A percentile compares a stretch with the other conserved stretches of the same genome.
These are phyloP conservation scores for Lynx canadensis DNA, from an alignment of 2,113 vertebrate genomes.

Conservation along the genomic window DNA sequence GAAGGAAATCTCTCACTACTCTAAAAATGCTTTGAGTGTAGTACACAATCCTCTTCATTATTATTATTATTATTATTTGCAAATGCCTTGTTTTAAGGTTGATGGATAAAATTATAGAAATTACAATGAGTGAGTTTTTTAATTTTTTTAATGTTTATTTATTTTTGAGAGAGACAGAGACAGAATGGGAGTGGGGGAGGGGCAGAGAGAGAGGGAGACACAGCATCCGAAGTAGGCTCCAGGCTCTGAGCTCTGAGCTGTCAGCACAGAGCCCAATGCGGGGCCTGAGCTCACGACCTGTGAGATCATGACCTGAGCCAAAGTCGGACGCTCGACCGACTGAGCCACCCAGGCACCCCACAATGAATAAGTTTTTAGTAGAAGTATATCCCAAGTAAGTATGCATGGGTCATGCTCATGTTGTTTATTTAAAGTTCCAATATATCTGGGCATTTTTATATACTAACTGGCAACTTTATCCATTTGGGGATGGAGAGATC, in stretches of 20 bases:
- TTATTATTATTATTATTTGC: neutral
- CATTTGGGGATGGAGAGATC: neutral
- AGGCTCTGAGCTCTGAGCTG: too few species aligned
- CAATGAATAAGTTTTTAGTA: neutral
- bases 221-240: too few species aligned
- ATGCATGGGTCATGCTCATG: neutral
- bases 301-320: too few species aligned
- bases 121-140: neutral
- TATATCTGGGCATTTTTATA: neutral
- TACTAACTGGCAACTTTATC: neutral
- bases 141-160: too few species aligned
- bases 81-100: neutral
- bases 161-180: too few species aligned
- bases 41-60: neutral
- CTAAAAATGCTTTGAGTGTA: neutral
- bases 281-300: too few species aligned
- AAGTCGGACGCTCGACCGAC: too few species aligned
- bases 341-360: neutral
- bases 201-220: too few species aligned
- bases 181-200: too few species aligned
- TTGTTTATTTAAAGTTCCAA: neutral
- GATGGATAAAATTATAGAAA: neutral
- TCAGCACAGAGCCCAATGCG: too few species aligned
- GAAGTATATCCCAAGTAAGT: neutral
- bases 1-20: neutral